Base-by-base conservation (phyloP, 2,888 invertebrate genomes). In the Rhyacophila evoluta region DNA sequence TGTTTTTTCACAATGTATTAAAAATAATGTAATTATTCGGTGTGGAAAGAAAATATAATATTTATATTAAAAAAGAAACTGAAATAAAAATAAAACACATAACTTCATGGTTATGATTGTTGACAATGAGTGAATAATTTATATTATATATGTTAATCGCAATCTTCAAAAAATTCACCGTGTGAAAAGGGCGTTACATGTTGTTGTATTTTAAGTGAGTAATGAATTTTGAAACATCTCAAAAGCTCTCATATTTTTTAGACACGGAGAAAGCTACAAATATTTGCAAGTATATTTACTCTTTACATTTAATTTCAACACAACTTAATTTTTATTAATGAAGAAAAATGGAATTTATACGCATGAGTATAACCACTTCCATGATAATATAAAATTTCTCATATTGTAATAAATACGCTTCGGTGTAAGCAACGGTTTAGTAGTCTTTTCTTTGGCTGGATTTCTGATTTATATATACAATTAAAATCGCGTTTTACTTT, bases 131-230 rank as follows among this genome's bases (percentile, higher is more conserved):
- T 55, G 55, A 19, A 55, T 55, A 55, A 55, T 12, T 55, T 25
- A 55, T 55, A 33, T 33, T n/a, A 6, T 33, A 19, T 55, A 55
- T 55, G 55, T 5, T 55, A 55, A 55, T 55, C 19, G 19, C 25
- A 55, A 55, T 55, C 55, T 19, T 10, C 2, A 55, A 55, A 55
- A 55, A 55, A 55, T 55, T 41, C 55, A 55, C 19, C 55, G 55
- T 55, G 55, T 55, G 55, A 55, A 55, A 55, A 55, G 19, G 55
- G 55, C 55, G 55, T 55, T 25, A 55, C 55, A 55, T 55, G 55
- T 55, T 19, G n/a, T 55, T 55, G 55, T 19, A 55, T 55, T 6
- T 4, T 25, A 55, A 55, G 19, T 55, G 55, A 55, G 55, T 55
- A 25, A 19, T 55, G 19, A 19, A 55, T 55, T 55, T 55, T 55